Base-by-base conservation (phyloP, 1,140 invertebrate species). In the Armadillidium nasatum region DNA sequence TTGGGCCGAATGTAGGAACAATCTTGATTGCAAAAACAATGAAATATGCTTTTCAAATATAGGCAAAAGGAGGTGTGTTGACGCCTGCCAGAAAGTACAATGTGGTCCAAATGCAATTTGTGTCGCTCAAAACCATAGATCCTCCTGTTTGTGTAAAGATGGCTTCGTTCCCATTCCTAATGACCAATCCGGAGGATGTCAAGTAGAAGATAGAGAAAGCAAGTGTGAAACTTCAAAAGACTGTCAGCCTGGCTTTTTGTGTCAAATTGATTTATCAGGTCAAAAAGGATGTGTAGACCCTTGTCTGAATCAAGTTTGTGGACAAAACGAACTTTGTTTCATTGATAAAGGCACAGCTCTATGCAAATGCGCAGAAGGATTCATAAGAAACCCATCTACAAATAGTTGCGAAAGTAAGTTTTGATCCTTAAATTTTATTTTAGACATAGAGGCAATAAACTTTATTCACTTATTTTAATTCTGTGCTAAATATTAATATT, bases 21-120 rank as follows among this genome's bases (percentile, higher is more conserved):
- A 95, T 84, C 87, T 89, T 0, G 91, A 95, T 81, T 95, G 94
- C 83, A 88, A 89, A 74, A 87, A 90, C 79, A 88, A 90, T 10
- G 90, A 95, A 86, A 95, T 95, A 82, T 95, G 94, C 83, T 92
- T 54, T 88, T 90, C 44, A 66, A 74, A 33, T 91, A 90, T 69
- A 85, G 90, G 90, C 10, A 83, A 89, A 4, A 87, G 93, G 54
- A 92, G 92, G 84, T 95, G 93, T 84, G 89, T 94, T 0, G 93
- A 95, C 82, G 92, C 91, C 4, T 95, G 94, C 82, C 90, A 89
- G 74, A 93, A 93, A 85, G 86, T 93, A 10, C 92, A 95, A 82
- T 96, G 94, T 84, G 94, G 94, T 13, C 93, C 94, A 0, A 95
- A 95, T 84, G 93, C 94, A 4, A 84, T 94, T 0, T 96, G 94